These are phyloP conservation scores for Lepilemur septentrionalis DNA, from an alignment of 2,797 vertebrate species.

Conservation along the genomic window DNA sequence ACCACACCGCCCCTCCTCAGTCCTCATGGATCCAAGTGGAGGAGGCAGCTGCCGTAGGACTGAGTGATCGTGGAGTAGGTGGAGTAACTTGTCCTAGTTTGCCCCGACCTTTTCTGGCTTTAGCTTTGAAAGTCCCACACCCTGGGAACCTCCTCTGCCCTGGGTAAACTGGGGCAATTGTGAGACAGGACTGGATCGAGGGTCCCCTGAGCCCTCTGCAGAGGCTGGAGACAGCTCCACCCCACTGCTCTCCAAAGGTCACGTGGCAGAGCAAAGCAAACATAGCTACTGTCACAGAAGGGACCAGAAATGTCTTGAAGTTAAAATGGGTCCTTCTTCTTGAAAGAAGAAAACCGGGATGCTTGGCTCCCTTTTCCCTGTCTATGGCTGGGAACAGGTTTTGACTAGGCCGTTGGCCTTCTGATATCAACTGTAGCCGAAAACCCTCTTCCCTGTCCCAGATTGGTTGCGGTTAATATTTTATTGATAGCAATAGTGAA, in stretches of 20 bases:
- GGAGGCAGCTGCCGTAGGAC: background rate
- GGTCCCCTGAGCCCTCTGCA: background rate
- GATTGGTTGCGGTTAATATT: background rate
- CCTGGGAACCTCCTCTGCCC: background rate
- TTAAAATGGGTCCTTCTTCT: background rate
- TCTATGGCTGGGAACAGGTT: background rate
- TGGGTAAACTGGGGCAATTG: background rate
- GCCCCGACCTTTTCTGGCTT: background rate
- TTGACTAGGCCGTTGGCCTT: background rate
- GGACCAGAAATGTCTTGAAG: background rate
- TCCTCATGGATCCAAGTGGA: background rate
- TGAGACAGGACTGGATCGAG: background rate
- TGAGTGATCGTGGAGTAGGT: background rate
- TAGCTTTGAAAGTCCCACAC: background rate
- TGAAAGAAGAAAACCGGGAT: background rate
- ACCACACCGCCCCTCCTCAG: background rate
- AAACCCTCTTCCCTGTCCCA: background rate
- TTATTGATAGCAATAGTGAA: background rate
- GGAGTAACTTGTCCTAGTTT: background rate
- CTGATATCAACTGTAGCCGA: background rate
- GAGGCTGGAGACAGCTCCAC: background rate
- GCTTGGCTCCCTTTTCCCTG: background rate
- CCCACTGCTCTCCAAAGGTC: background rate
- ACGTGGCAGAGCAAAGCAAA: background rate
- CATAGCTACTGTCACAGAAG: background rate